Evolutionary conservation across 2,113 vertebrate genomes (phyloP).

Genomic region (Micromys minutus): DNA sequence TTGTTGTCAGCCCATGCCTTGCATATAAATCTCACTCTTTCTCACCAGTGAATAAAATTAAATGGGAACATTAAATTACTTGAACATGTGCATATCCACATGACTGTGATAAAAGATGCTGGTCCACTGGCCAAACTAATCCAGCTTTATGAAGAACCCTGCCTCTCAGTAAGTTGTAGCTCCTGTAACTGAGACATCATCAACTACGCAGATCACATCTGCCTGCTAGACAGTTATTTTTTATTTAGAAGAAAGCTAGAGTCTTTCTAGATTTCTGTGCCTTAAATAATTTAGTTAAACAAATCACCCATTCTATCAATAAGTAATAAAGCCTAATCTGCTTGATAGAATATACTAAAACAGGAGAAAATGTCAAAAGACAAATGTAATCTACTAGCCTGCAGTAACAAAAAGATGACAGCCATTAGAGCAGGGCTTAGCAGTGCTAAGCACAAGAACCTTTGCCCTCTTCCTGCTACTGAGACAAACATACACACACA

Average conservation of each 20-base stretch:
- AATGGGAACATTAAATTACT: not conserved
- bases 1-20: not conserved
- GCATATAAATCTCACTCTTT: not conserved
- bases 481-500: not conserved
- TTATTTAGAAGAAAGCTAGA: not conserved
- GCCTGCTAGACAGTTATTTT: not conserved
- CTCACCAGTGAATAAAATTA: not conserved
- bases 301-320: not conserved
- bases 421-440: not conserved
- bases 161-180: not conserved
- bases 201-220: not conserved
- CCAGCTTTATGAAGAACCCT: not conserved
- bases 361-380: constrained; percentile 2
- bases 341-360: not conserved
- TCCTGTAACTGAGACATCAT: not conserved
- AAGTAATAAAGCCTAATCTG: not conserved
- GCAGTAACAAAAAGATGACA: not conserved
- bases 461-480: accelerated
- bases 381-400: not conserved
- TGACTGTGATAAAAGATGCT: not conserved
- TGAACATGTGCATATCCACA: not conserved
- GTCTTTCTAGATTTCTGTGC: not conserved
- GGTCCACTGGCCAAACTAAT: not conserved
- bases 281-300: not conserved
- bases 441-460: not conserved